A percentile compares a stretch with the other conserved stretches of the same genome.
These are phyloP conservation scores for Meandrusa payeni DNA, from an alignment of 2,888 invertebrate species.

Conservation along the genomic window DNA sequence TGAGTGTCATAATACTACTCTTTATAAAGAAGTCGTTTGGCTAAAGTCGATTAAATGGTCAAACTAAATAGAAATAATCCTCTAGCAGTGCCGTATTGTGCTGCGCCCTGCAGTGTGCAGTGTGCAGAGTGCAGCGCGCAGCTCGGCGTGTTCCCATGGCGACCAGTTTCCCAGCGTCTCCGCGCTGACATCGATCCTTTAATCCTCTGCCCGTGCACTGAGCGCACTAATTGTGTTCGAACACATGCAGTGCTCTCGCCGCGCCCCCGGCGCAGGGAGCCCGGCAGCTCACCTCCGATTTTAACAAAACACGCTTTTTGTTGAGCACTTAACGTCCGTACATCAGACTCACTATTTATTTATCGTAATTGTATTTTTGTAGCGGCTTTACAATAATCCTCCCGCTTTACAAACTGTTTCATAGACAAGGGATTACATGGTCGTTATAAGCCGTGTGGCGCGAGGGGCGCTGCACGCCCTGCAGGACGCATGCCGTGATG, in stretches of 20 bases:
- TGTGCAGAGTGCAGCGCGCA: too few relatives aligned
- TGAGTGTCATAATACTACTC: too few relatives aligned
- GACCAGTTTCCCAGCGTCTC: neutral
- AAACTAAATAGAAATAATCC: too few relatives aligned
- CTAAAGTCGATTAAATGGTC: too few relatives aligned
- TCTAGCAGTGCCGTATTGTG: too few relatives aligned
- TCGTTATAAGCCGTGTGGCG: constrained; percentile 16
- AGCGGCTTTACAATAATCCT: constrained; percentile 46
- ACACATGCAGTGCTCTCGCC: too few relatives aligned
- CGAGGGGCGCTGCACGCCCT: neutral
- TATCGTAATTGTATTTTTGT: constrained; percentile 69
- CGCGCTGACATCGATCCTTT: constrained; percentile 48
- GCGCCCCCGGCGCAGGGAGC: neutral
- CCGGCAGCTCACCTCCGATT: constrained; percentile 15
- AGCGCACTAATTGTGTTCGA: too few relatives aligned
- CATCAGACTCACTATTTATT: constrained; percentile 60
- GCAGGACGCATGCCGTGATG: too few relatives aligned
- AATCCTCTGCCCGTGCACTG: too few relatives aligned
- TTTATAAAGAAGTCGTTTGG: too few relatives aligned
- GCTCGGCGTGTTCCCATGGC: too few relatives aligned
- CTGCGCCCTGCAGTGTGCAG: too few relatives aligned
- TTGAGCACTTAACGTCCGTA: constrained; percentile 66
- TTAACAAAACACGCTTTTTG: constrained; percentile 56
- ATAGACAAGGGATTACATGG: constrained; percentile 30
- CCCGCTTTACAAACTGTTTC: constrained; percentile 36